phyloP scores from a whole-genome alignment of 2,888 invertebrate genomes.

The Hirtodrosophila cameraria region DNA sequence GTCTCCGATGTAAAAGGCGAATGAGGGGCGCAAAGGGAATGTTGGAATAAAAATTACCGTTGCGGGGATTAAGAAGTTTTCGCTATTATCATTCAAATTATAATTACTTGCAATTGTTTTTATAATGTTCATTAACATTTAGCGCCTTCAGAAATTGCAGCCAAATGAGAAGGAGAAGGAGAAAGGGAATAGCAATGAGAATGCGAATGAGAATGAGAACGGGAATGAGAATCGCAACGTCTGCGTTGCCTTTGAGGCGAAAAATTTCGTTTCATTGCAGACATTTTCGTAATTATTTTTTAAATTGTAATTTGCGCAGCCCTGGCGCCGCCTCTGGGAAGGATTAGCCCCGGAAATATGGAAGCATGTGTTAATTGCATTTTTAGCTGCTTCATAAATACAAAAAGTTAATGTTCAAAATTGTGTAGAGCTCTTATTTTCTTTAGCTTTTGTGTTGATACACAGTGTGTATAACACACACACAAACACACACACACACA shows the following conservation, averaged over 20 bases:
- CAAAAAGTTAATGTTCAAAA: conserved; percentile 41
- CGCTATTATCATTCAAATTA: conserved; percentile 81
- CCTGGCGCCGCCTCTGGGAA: conserved; percentile 61
- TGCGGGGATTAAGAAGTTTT: conserved; percentile 79
- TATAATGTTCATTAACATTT: conserved; percentile 78
- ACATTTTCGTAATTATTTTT: conserved; percentile 77
- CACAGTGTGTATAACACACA: neutral
- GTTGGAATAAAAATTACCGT: conserved; percentile 73
- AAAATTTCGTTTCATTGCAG: conserved; percentile 58
- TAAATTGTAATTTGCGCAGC: conserved; percentile 73
- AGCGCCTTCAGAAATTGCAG: conserved; percentile 74
- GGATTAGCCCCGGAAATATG: conserved; percentile 63
- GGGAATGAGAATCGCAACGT: conserved; percentile 28
- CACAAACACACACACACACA: no score
- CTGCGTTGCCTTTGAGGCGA: conserved; percentile 43
- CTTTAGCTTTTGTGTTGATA: no score
- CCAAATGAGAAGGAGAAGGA: conserved; percentile 25
- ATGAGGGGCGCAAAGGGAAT: neutral
- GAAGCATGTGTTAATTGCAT: conserved; percentile 75
- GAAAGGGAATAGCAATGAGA: conserved; percentile 6
- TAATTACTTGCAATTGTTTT: conserved; percentile 80
- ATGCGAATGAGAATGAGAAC: neutral
- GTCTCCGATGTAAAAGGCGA: conserved; percentile 44
- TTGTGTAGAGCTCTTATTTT: conserved; percentile 3
- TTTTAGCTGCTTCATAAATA: conserved; percentile 61